phyloP scores from a whole-genome alignment of 1,140 invertebrate species.

The Lepidotrigona ventralis region DNA sequence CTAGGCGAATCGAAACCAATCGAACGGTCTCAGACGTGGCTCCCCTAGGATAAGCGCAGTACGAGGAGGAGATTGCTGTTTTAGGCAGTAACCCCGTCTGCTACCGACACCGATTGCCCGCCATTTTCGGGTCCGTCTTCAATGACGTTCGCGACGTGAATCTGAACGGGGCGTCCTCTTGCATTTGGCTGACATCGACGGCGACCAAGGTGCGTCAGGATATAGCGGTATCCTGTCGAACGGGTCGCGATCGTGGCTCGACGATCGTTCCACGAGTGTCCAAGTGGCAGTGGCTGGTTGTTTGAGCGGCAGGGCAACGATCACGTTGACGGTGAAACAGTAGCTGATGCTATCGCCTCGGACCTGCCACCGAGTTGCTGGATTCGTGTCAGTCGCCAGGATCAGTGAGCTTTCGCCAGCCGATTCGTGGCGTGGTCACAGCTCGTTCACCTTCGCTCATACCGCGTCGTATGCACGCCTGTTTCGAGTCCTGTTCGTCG shows the following conservation, averaged over 20 bases:
- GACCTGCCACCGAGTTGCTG: conserved; percentile 61
- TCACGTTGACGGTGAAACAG: conserved; percentile 39
- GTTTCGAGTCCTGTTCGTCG: conserved; percentile 15
- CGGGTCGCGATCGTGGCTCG: conserved; percentile 1
- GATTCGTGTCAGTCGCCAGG: conserved; percentile 79
- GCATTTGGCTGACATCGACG: conserved; percentile 67
- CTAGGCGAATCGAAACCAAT: neutral
- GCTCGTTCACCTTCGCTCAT: conserved; percentile 76
- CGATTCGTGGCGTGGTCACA: conserved; percentile 74
- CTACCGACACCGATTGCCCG: conserved; percentile 78
- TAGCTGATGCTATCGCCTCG: conserved; percentile 77
- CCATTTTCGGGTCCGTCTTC: conserved; percentile 70
- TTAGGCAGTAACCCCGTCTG: conserved; percentile 71
- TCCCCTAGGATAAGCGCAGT: neutral
- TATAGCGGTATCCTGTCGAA: conserved; percentile 7
- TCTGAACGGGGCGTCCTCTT: conserved; percentile 41
- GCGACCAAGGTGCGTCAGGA: conserved; percentile 1
- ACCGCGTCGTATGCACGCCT: conserved; percentile 66
- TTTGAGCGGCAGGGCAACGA: conserved; percentile 39
- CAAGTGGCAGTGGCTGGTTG: neutral
- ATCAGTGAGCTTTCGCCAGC: conserved; percentile 78
- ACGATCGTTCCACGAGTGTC: conserved; percentile 5
- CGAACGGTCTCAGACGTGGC: neutral
- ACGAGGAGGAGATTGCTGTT: conserved; percentile 42
- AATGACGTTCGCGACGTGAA: conserved; percentile 46